Conservation (phyloP, 2,888 invertebrate genomes). For the Cephus rjabovi region DNA sequence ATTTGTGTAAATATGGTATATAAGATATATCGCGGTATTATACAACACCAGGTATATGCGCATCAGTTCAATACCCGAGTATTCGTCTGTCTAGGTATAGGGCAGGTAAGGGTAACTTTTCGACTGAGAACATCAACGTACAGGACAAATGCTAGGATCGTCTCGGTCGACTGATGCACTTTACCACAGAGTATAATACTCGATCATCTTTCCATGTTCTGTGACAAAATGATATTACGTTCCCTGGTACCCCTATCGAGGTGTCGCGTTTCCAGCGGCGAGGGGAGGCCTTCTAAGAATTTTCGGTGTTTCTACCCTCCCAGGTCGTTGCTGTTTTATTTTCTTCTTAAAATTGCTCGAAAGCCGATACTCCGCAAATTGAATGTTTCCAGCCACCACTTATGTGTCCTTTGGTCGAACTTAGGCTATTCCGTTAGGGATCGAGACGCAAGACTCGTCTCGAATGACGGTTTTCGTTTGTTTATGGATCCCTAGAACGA, state of each 20-base stretch:
- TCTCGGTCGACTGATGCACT: background rate
- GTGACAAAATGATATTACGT: conserved; percentile 20
- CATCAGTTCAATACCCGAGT: background rate
- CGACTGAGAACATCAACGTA: background rate
- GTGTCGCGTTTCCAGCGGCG: conserved; percentile 19
- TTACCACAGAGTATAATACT: background rate
- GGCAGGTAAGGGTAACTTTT: background rate
- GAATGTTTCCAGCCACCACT: conserved; percentile 52
- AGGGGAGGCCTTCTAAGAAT: conserved; percentile 18
- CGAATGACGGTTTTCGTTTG: conserved; percentile 24
- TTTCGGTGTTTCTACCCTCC: conserved; percentile 11
- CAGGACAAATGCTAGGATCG: background rate
- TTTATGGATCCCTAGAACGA: background rate
- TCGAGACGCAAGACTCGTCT: conserved; percentile 14
- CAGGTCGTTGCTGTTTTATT: conserved; percentile 16
- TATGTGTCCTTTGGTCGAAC: conserved; percentile 27
- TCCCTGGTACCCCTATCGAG: conserved; percentile 14
- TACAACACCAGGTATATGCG: background rate
- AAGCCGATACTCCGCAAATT: conserved; percentile 55
- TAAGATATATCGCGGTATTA: background rate
- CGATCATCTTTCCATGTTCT: conserved; percentile 1
- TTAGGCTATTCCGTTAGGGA: conserved; percentile 15
- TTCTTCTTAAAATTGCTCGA: conserved; percentile 22
- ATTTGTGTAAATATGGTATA: too few relatives aligned
- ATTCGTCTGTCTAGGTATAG: background rate